phyloP scores from a whole-genome alignment of 2,888 invertebrate species.

The Hirtodrosophila histrioides region DNA sequence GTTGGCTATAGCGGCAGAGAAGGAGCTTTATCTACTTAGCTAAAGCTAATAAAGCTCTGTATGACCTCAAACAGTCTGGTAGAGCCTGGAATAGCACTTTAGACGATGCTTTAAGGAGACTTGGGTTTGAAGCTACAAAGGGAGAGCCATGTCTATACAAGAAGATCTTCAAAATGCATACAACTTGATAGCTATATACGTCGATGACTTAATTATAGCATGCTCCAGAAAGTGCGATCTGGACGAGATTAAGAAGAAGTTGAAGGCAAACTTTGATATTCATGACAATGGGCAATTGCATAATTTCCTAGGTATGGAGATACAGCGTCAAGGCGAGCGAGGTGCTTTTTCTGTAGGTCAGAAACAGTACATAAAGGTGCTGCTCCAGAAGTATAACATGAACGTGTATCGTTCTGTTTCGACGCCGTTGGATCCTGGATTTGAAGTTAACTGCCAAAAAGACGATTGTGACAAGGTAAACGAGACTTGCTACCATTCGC shows the following conservation, averaged over 20 bases:
- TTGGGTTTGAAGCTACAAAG: slow-evolving; percentile 27
- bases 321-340: slow-evolving; percentile 30
- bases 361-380: slow-evolving; percentile 34
- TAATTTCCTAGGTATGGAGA: slow-evolving; percentile 38
- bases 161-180: slow-evolving; percentile 1
- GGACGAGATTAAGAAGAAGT: background rate
- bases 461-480: slow-evolving; percentile 19
- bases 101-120: slow-evolving; percentile 26
- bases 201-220: background rate
- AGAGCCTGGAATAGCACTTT: slow-evolving; percentile 52
- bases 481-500: slow-evolving; percentile 32
- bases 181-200: background rate
- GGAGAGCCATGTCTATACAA: slow-evolving; percentile 49
- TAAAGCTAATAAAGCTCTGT: slow-evolving; percentile 52
- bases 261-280: slow-evolving; percentile 21
- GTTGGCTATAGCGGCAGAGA: slow-evolving; percentile 39
- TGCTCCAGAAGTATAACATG: slow-evolving; percentile 44
- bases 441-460: slow-evolving; percentile 34
- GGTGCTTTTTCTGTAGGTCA: slow-evolving; percentile 41
- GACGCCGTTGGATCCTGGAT: slow-evolving; percentile 16
- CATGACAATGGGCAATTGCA: slow-evolving; percentile 30
- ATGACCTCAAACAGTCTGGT: slow-evolving; percentile 56
- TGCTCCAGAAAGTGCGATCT: background rate
- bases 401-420: slow-evolving; percentile 33
- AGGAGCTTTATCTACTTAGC: slow-evolving; percentile 37